Conservation (phyloP, 92 coral and sea anemone genomes). For the Umimayanthus kanabou region DNA sequence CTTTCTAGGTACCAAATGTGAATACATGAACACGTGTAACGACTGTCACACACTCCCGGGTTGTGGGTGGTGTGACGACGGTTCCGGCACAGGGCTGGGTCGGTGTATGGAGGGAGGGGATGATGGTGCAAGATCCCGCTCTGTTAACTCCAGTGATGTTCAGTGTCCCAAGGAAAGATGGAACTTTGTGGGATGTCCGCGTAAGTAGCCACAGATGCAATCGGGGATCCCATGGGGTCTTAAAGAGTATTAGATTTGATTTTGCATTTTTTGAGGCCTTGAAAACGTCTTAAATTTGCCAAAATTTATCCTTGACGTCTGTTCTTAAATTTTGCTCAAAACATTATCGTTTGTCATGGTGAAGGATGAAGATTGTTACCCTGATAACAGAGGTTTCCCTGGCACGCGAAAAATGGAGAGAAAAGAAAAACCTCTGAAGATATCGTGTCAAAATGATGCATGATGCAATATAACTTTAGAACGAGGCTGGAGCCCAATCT, state of each 20-base stretch:
- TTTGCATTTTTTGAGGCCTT: not conserved
- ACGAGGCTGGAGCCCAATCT: no score
- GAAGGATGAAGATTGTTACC: no score
- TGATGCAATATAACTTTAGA: no score
- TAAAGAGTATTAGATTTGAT: no score
- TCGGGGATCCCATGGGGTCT: not conserved
- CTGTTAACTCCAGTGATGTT: constrained; percentile 20
- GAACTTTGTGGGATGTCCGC: constrained; percentile 90
- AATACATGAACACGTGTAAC: constrained; percentile 66
- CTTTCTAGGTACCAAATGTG: constrained; percentile 68
- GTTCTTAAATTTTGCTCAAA: no score
- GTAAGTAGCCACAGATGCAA: constrained; percentile 42
- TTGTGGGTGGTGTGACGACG: constrained; percentile 98
- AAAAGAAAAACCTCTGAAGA: no score
- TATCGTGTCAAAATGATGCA: no score
- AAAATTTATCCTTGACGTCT: no score
- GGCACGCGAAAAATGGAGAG: no score
- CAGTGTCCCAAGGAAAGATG: constrained; percentile 64
- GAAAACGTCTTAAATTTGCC: not conserved
- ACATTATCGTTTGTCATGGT: no score
- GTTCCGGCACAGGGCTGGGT: constrained; percentile 85
- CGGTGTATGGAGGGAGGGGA: constrained; percentile 88
- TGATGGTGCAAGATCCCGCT: constrained; percentile 56
- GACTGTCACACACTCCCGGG: constrained; percentile 96
- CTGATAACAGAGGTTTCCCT: no score